Base-by-base conservation (phyloP, 1,140 invertebrate species). In the Hetaerina americana region DNA sequence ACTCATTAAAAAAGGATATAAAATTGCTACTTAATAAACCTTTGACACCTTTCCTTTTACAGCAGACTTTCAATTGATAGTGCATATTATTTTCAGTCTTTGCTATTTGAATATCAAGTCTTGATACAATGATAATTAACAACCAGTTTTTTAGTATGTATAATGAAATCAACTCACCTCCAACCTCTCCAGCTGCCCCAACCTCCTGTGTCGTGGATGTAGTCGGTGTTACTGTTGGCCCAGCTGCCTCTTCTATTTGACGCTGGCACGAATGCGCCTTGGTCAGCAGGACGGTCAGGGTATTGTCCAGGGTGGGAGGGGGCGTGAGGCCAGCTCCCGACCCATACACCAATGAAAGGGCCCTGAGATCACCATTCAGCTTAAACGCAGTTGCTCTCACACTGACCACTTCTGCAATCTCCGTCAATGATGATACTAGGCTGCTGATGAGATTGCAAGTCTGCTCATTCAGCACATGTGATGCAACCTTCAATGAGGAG, bases 391-490 rank as follows among this genome's bases (percentile, higher is more conserved):
- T 80, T 70, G 78, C 79, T 66, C 80, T 77, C 5, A 86, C 78
- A 71, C 86, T 83, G 0, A 85, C 79, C 0, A 82, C 81, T 6
- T 80, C 80, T 5, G 85, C 82, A 78, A 84, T 84, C 27, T 84
- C 82, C 26, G 79, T 82, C 72, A 87, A 75, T 0, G 85, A 82
- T 27, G 80, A 82, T 5, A 86, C 84, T 8, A 85, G 80, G 73
- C 82, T 85, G 26, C 86, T 84, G 27, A 87, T 85, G 72, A 87
- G 80, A 27, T 83, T 82, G 72, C 85, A 82, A 0, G 86, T 87
- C 75, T 87, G 85, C 72, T 87, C 85, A 1, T 84, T 84, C 26
- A 87, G 77, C 66, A 87, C 86, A 72, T 85, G 84, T n/a, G 80
- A 82, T 3, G 86, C 85, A 10, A 86, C 80, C 81, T 83, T 73